Base-by-base conservation (phyloP, 2,888 invertebrate species). In the Acrobeloides nanus region DNA sequence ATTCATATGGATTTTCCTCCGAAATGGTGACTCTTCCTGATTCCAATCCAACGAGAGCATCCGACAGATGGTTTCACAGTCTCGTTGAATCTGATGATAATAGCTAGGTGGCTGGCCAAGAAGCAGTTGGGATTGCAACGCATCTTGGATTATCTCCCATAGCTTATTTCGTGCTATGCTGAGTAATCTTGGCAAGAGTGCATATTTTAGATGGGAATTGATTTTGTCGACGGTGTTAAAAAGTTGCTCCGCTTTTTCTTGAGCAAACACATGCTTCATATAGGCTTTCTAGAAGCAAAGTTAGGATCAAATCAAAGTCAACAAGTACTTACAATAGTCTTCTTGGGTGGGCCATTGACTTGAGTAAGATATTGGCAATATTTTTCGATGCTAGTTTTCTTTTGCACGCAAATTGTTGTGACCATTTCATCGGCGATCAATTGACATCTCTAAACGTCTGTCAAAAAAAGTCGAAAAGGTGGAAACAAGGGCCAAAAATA, bases 181-280 rank as follows among this genome's bases (percentile, higher is more conserved):
- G 33, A 50, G 42, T 25, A 57, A 26, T 15, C 59, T 27, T 2
- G 59, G 59, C n/a, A 55, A 42, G 2, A 61, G 38, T 15, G 44
- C 15, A 1, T 21, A 15, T 21, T 55, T 39, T 7, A 55, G 29
- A 21, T 39, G 17, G 12, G 15, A 17, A 32, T 40, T 38, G 17
- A 43, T 26, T 21, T 45, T 42, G 27, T 57, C 57, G 34, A 57
- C 24, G 17, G 27, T 40, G 4, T 37, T 21, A n/a, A 49, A 35
- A 15, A 57, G 38, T 23, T 39, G 34, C 6, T 60, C 57, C 15
- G 52, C 49, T 15, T 33, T 26, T 21, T 57, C 57, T 15, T 40
- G 46, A 12, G 50, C 35, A 32, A 55, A 53, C 20, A 55, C 45
- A 10, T 55, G 55, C 6, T 41, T 33, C 27, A 55, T 35, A 34